Conservation (phyloP, 92 coral and sea anemone species). For the Meandrina meandrites region DNA sequence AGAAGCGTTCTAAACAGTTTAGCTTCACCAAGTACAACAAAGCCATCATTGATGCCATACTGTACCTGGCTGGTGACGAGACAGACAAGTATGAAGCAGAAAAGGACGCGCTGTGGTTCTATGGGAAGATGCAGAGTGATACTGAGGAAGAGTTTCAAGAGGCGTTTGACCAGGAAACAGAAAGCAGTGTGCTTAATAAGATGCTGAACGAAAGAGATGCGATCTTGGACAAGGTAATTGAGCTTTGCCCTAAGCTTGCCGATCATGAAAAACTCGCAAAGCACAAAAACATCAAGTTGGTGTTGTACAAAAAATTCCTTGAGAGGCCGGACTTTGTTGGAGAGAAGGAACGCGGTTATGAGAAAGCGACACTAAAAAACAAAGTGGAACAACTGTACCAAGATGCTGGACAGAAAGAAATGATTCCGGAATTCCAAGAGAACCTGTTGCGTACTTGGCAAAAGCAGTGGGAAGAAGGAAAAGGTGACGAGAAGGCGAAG, state of each 20-base stretch:
- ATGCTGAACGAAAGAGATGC: slow-evolving; percentile 2
- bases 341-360: neutral
- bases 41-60: neutral
- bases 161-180: slow-evolving; percentile 8
- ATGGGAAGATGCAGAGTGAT: neutral
- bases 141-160: neutral
- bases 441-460: neutral
- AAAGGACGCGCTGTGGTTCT: slow-evolving; percentile 16
- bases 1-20: neutral
- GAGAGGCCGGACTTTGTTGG: slow-evolving; percentile 7
- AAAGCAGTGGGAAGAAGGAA: slow-evolving; percentile 21
- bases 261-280: neutral
- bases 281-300: slow-evolving; percentile 3
- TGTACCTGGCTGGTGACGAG: neutral
- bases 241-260: neutral
- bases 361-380: neutral
- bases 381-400: slow-evolving; percentile 4
- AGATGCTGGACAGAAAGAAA: neutral
- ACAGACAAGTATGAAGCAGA: neutral
- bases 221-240: slow-evolving; percentile 12
- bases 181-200: neutral
- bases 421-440: neutral
- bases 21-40: neutral
- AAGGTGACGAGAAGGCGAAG: neutral
- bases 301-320: neutral